Conservation (phyloP, 2,888 invertebrate species). For the Griposia aprilina region DNA sequence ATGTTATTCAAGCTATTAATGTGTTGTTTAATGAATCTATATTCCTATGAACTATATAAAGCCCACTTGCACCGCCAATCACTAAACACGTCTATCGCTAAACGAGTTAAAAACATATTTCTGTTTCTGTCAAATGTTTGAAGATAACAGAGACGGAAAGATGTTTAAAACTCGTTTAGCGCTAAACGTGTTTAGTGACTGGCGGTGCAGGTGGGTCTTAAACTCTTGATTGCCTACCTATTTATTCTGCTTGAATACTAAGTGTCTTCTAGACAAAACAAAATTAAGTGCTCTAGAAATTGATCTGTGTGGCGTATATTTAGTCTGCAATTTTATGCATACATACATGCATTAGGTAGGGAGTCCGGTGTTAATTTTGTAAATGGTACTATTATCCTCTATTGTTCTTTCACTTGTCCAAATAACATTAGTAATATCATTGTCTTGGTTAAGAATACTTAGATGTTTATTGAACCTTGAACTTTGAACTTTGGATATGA, state of each 20-base stretch:
- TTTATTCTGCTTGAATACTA: neutral
- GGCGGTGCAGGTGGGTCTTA: too few relatives aligned
- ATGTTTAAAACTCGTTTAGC: too few relatives aligned
- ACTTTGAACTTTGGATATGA: constrained; percentile 38
- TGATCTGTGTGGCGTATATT: neutral
- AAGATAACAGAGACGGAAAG: too few relatives aligned
- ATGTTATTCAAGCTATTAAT: neutral
- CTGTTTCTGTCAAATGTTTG: too few relatives aligned
- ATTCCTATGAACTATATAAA: too few relatives aligned
- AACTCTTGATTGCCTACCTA: neutral
- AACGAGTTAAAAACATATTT: too few relatives aligned
- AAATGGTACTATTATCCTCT: neutral
- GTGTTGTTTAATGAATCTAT: neutral
- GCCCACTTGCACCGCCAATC: too few relatives aligned
- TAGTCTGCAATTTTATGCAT: neutral
- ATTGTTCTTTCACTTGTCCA: neutral
- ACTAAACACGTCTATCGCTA: too few relatives aligned
- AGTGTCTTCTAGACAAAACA: neutral
- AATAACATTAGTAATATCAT: neutral
- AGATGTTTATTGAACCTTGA: constrained; percentile 30
- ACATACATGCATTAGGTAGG: neutral
- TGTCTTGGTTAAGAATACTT: neutral
- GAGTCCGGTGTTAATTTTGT: neutral
- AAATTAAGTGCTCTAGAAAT: neutral
- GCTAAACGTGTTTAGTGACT: too few relatives aligned